phyloP scores from a whole-genome alignment of 2,113 vertebrate species.

The Brevimyrus niger region DNA sequence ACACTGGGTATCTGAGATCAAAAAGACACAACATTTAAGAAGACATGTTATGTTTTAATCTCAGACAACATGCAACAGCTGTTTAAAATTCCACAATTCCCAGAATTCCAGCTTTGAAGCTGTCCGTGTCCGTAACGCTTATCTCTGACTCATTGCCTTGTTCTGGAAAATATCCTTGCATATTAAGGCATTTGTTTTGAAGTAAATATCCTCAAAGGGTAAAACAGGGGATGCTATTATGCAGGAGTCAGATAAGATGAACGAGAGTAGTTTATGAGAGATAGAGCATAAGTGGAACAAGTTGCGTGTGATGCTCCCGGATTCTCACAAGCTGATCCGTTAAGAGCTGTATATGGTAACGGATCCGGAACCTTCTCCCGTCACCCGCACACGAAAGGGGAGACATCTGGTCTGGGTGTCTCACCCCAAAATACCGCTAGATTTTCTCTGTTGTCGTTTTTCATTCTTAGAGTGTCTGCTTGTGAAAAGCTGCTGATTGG shows the following conservation, averaged over 20 bases:
- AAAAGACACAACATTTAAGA: not conserved
- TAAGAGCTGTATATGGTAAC: not conserved
- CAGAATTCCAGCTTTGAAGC: not conserved
- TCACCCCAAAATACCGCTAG: not conserved
- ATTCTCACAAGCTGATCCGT: not conserved
- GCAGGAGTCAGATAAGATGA: not conserved
- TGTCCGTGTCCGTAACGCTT: not conserved
- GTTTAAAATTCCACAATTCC: not conserved
- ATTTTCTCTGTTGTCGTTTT: not conserved
- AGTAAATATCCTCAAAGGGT: not conserved
- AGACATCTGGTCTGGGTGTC: not conserved
- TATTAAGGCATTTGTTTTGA: constrained; percentile 5
- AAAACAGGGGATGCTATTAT: not conserved
- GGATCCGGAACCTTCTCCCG: not conserved
- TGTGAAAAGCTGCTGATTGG: not conserved
- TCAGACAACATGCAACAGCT: not conserved
- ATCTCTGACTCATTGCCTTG: not conserved
- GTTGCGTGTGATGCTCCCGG: not conserved
- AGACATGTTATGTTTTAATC: constrained; percentile 2
- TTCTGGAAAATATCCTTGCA: not conserved
- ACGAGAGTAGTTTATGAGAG: not conserved
- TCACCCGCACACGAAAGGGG: not conserved
- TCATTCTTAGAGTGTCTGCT: not conserved
- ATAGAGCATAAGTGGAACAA: not conserved
- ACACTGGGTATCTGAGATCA: not conserved